Evolutionary conservation across 2,888 invertebrate species (phyloP).

Genomic region (Torymus tubicola): DNA sequence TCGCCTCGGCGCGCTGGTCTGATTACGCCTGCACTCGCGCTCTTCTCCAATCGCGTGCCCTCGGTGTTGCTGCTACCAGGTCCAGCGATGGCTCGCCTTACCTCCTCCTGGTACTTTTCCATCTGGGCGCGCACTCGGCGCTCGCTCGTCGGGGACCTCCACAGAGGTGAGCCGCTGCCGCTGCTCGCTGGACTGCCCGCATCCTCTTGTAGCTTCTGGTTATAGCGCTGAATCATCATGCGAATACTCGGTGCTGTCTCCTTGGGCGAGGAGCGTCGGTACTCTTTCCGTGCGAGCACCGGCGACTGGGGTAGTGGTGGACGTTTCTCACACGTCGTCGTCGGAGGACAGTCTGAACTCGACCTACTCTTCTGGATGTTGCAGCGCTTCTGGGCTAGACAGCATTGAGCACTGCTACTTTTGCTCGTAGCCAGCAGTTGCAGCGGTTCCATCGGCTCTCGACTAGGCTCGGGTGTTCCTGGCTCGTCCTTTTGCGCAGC

Average conservation of each 20-base stretch:
- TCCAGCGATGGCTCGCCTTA: conserved; percentile 69
- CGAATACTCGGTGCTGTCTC: conserved; percentile 84
- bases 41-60: conserved; percentile 76
- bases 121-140: conserved; percentile 79
- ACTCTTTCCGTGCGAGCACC: conserved; percentile 75
- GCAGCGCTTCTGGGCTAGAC: too few relatives aligned
- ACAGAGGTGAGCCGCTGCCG: conserved; percentile 82
- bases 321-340: conserved; percentile 61
- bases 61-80: conserved; percentile 65
- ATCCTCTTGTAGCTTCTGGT: conserved; percentile 74
- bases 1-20: conserved; percentile 62
- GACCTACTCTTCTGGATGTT: conserved; percentile 57
- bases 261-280: conserved; percentile 77
- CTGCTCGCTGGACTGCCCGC: conserved; percentile 73
- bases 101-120: conserved; percentile 77
- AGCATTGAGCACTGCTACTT: too few relatives aligned
- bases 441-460: neutral
- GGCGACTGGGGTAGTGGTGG: conserved; percentile 82
- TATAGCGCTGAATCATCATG: conserved; percentile 83
- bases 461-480: neutral
- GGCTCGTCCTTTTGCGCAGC: conserved; percentile 33
- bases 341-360: conserved; percentile 60
- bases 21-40: conserved; percentile 80
- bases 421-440: neutral
- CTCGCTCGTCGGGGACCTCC: conserved; percentile 82